A percentile compares a stretch with the other conserved stretches of the same genome.
Evolutionary conservation across 2,888 invertebrate genomes (phyloP).

Genomic region (Dasypogon diadema): DNA sequence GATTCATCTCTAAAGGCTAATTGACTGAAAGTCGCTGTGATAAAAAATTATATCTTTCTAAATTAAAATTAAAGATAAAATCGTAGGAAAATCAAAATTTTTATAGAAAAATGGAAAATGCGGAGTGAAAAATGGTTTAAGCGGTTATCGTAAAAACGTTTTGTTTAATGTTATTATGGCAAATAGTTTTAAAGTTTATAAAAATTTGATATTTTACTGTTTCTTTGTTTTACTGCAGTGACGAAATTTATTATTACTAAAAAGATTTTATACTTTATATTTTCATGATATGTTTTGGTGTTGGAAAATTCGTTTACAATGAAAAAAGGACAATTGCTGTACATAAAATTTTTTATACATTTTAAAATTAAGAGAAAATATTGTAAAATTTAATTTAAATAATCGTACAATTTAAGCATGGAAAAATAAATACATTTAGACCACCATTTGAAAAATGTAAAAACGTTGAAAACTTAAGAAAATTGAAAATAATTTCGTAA

Average conservation of each 20-base stretch:
- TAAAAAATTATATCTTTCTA: constrained; percentile 50
- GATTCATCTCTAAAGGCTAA: constrained; percentile 48
- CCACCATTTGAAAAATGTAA: background rate
- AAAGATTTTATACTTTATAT: constrained; percentile 10
- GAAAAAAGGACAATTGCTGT: constrained; percentile 34
- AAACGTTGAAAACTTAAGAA: constrained; percentile 11
- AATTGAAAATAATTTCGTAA: constrained; percentile 56
- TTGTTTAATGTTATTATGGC: constrained; percentile 37
- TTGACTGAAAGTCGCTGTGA: constrained; percentile 55
- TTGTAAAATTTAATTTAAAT: constrained; percentile 33
- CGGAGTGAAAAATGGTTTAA: constrained; percentile 12
- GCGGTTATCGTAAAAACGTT: constrained; percentile 22
- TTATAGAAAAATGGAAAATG: constrained; percentile 41
- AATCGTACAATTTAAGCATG: constrained; percentile 28
- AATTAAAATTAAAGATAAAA: constrained; percentile 47
- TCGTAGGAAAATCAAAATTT: constrained; percentile 45
- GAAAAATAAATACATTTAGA: constrained; percentile 26
- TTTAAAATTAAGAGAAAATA: constrained; percentile 39
- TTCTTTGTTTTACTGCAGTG: constrained; percentile 12
- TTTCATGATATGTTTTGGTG: constrained; percentile 34
- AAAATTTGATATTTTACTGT: constrained; percentile 13
- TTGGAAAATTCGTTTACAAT: constrained; percentile 11
- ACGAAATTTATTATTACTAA: constrained; percentile 19
- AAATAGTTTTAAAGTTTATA: constrained; percentile 37
- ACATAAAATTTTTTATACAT: constrained; percentile 43